Conservation (phyloP, 2,113 vertebrate species). For the Tricholaema leucomelas region DNA sequence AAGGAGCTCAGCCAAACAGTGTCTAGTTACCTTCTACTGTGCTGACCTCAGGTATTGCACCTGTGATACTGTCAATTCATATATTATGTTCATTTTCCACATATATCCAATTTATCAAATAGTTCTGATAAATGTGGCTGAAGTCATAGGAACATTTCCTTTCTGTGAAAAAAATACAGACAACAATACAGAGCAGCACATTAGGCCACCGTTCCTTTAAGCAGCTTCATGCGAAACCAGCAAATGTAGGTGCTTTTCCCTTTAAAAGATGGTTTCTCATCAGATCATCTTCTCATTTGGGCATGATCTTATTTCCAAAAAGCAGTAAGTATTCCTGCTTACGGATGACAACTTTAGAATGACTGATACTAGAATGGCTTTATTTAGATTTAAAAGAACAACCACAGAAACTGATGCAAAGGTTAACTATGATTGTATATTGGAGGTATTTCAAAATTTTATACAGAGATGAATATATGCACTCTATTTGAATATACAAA, state of each 20-base stretch:
- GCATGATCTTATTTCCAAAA: not conserved
- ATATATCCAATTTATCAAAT: not conserved
- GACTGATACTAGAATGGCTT: not conserved
- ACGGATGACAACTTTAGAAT: not conserved
- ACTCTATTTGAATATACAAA: not conserved
- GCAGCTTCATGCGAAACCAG: not conserved
- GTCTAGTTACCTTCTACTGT: not conserved
- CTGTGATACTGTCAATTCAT: not conserved
- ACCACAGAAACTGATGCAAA: not conserved
- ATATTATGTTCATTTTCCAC: not conserved
- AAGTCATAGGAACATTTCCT: not conserved
- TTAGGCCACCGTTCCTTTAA: not conserved
- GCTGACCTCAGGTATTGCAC: not conserved
- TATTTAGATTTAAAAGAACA: not conserved
- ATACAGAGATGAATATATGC: not conserved
- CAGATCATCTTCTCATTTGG: not conserved
- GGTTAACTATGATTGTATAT: not conserved
- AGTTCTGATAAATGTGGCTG: not conserved
- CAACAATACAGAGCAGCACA: not conserved
- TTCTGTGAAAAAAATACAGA: not conserved
- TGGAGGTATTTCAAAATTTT: not conserved
- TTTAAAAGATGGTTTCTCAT: not conserved
- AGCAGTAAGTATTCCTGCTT: not conserved
- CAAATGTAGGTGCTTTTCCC: not conserved
- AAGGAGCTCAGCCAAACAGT: not conserved